phyloP scores from a whole-genome alignment of 2,888 invertebrate genomes.

The Plemyria rubiginata region DNA sequence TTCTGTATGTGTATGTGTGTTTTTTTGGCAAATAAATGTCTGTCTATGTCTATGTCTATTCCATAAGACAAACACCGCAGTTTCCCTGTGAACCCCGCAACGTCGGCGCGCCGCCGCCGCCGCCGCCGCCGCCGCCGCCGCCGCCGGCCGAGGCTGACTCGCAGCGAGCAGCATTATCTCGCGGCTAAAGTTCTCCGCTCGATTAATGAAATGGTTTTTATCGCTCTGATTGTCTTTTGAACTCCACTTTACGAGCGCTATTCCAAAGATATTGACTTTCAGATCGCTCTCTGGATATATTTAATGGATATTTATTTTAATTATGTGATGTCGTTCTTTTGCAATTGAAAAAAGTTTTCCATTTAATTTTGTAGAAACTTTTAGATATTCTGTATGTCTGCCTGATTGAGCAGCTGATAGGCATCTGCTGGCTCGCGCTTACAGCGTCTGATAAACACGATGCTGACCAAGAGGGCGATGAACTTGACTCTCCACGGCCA shows the following conservation, averaged over 20 bases:
- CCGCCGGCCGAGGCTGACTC: too few relatives aligned
- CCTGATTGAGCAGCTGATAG: background rate
- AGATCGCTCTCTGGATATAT: slow-evolving; percentile 11
- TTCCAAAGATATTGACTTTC: slow-evolving; percentile 18
- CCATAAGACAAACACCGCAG: too few relatives aligned
- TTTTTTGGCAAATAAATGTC: too few relatives aligned
- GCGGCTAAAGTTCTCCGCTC: slow-evolving; percentile 19
- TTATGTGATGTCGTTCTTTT: slow-evolving; percentile 13
- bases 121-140: too few relatives aligned
- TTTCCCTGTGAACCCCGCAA: too few relatives aligned
- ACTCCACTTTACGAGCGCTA: slow-evolving; percentile 17
- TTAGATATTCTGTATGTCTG: background rate
- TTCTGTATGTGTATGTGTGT: too few relatives aligned
- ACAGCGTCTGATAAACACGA: background rate
- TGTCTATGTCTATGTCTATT: too few relatives aligned
- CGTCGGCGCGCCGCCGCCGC: too few relatives aligned
- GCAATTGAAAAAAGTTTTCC: slow-evolving; percentile 15
- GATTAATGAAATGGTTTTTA: slow-evolving; percentile 36
- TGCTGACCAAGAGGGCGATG: background rate
- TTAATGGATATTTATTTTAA: slow-evolving; percentile 22
- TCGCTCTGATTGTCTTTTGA: slow-evolving; percentile 31
- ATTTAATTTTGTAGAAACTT: background rate
- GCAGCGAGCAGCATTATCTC: slow-evolving; percentile 22
- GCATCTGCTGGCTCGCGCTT: background rate
- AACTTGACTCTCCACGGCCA: too few relatives aligned